Evolutionary conservation across 2,797 vertebrate species (phyloP), one percentile per base, ranked within the genome.

Genomic region (Sebastes aleutianus): DNA sequence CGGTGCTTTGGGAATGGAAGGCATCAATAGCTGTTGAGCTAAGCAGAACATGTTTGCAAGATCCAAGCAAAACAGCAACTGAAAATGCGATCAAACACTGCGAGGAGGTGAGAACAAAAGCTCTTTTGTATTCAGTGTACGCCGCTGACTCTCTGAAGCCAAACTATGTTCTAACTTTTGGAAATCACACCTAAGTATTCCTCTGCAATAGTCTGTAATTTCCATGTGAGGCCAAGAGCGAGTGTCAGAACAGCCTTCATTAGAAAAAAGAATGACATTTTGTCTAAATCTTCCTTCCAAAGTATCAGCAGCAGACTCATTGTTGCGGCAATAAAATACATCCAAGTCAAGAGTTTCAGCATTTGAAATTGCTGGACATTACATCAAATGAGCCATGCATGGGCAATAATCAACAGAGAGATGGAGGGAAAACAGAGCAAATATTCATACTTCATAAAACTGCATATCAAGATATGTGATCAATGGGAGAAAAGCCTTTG

Each of bases 301-400:
- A 93, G 86, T 85, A 93, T 90, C 91, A 92, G 91, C 89, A 84
- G 70, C 79, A 87, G 91, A 88, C 92, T 92, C 86, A 74, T 92
- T 93, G 89, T 66, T 84, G 71, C 77, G 72, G 89, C 90, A 90
- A 90, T 94, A 92, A 95, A 93, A 94, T 87, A 82, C 58, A 85
- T 92, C 85, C 86, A 85, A 85, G 88, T 90, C 92, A 87, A 91
- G 86, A 87, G 84, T 87, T 91, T 87, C 74, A 90, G 83, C 83
- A 68, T 83, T 82, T 86, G 77, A 85, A 90, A 90, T 85, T 87
- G 85, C 88, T 74, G 88, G 91, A 88, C 87, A 82, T 89, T 88
- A 91, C 83, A 77, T 76, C 78, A 92, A 95, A 96, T 91, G 94
- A 95, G 93, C 90, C 94, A 92, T 94, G 87, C 87, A 92, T 94